Evolutionary conservation across 2,797 vertebrate genomes (phyloP).

Genomic region (Dallia pectoralis): DNA sequence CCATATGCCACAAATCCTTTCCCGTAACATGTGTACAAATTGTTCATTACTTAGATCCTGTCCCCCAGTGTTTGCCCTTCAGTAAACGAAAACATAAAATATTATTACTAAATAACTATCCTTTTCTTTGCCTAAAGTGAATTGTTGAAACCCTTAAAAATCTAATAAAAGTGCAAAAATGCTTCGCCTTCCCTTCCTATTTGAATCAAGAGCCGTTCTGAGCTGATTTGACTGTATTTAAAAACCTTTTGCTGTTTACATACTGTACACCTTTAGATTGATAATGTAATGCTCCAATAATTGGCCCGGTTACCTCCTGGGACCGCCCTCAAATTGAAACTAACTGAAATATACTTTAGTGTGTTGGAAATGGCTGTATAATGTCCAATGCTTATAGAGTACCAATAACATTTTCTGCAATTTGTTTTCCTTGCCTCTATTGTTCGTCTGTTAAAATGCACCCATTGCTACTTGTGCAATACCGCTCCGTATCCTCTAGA

Average conservation of each 20-base stretch:
- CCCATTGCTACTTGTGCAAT: background rate
- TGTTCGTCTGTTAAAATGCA: background rate
- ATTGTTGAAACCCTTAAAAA: constrained; percentile 73
- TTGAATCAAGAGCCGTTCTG: background rate
- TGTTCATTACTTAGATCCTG: constrained; percentile 76
- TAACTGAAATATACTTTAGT: constrained; percentile 20
- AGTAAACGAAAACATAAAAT: constrained; percentile 82
- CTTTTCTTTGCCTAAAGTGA: constrained; percentile 76
- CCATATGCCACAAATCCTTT: constrained; percentile 61
- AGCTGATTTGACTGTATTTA: background rate
- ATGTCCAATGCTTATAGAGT: constrained; percentile 30
- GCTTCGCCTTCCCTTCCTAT: constrained; percentile 29
- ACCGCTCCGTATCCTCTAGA: constrained; percentile 46
- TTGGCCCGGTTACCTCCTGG: constrained; percentile 42
- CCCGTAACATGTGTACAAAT: constrained; percentile 75
- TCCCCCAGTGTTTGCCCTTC: constrained; percentile 67
- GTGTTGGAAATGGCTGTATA: constrained; percentile 19
- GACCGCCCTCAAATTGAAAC: constrained; percentile 30
- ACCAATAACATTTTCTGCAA: constrained; percentile 23
- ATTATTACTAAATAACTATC: constrained; percentile 80
- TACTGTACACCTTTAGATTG: background rate
- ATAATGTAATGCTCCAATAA: background rate
- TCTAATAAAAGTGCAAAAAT: constrained; percentile 61
- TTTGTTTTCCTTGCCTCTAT: constrained; percentile 7
- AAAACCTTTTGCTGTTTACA: background rate